Conservation (phyloP, 2,888 invertebrate species). For the Mantis religiosa region DNA sequence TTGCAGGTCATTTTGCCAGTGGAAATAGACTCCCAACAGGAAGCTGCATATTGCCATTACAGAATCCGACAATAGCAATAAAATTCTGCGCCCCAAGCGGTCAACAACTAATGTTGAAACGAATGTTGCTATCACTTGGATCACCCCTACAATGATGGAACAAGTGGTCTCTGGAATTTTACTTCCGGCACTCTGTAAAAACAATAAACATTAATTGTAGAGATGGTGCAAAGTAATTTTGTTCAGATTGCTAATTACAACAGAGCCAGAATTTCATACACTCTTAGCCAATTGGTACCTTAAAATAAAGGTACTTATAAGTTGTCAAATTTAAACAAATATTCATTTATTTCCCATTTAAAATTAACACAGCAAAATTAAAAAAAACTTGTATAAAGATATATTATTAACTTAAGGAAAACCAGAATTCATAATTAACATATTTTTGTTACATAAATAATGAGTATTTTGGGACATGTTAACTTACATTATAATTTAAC, state of each 20-base stretch:
- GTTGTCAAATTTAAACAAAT: neutral
- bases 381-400: no score
- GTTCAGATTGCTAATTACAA: no score
- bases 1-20: conserved; percentile 34
- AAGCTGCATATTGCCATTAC: conserved; percentile 67
- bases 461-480: no score
- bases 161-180: conserved; percentile 56
- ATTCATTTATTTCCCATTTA: neutral
- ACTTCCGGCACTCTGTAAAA: conserved; percentile 53
- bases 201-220: neutral
- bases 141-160: conserved; percentile 76
- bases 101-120: conserved; percentile 75
- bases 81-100: conserved; percentile 69
- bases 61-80: conserved; percentile 66
- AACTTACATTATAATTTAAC: no score
- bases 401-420: no score
- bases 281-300: neutral
- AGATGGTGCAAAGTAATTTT: neutral
- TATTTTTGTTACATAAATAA: no score
- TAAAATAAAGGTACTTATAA: neutral
- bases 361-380: neutral
- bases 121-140: conserved; percentile 75
- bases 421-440: no score
- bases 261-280: neutral
- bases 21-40: conserved; percentile 69